These are phyloP conservation scores for Paragorgia papillata DNA, from an alignment of 92 coral and sea anemone genomes.

Conservation along the genomic window DNA sequence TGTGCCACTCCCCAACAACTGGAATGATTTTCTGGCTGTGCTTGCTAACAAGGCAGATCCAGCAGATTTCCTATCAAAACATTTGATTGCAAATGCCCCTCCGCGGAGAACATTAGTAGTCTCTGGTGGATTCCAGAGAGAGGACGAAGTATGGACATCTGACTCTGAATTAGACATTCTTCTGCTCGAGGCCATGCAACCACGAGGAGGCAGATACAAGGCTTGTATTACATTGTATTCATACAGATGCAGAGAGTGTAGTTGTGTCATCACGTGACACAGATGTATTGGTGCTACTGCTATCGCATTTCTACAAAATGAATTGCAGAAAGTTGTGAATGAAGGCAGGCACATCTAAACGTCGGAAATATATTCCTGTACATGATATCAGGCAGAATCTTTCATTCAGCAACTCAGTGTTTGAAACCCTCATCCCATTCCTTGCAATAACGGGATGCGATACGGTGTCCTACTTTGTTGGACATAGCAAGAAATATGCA, in stretches of 20 bases:
- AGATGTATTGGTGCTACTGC: constrained; percentile 61
- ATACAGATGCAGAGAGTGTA: constrained; percentile 39
- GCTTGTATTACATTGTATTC: constrained; percentile 40
- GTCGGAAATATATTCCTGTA: constrained; percentile 53
- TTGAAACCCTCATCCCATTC: constrained; percentile 63
- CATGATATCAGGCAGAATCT: constrained; percentile 44
- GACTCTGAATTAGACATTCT: constrained; percentile 34
- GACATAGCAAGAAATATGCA: constrained; percentile 25
- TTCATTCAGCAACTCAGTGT: constrained; percentile 20
- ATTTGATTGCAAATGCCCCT: constrained; percentile 55
- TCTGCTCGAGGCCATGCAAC: constrained; percentile 35
- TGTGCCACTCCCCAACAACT: constrained; percentile 61
- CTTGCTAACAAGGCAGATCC: constrained; percentile 73
- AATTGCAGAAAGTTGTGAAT: too few relatives aligned
- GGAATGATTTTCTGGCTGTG: constrained; percentile 63
- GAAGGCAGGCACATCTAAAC: constrained; percentile 64
- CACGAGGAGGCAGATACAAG: constrained; percentile 62
- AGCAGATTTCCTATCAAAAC: constrained; percentile 59
- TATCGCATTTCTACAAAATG: constrained; percentile 56
- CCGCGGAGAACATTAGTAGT: constrained; percentile 41
- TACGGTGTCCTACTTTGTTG: not conserved
- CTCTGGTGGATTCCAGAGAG: constrained; percentile 54
- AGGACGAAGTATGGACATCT: constrained; percentile 53
- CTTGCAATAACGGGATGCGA: constrained; percentile 55
- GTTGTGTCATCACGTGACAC: constrained; percentile 59